Percentiles rank a stretch among this genome's conserved stretches.
Evolutionary conservation across 2,888 invertebrate genomes (phyloP).

Genomic region (Tiliacea citrago): DNA sequence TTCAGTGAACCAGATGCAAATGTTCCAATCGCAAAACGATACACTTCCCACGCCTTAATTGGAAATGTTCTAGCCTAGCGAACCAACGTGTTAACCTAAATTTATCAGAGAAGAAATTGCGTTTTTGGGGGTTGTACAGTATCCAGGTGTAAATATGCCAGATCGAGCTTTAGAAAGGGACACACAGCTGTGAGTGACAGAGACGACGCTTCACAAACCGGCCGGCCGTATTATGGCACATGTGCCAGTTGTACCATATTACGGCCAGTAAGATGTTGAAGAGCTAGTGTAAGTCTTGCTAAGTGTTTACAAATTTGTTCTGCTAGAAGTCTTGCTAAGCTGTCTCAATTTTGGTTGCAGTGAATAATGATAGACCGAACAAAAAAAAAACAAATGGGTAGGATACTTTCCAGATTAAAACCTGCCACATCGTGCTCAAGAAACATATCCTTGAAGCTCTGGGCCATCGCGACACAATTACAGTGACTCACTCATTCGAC

Average conservation of each 20-base stretch:
- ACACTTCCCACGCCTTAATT: no score
- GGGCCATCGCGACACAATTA: not conserved
- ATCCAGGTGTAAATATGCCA: not conserved
- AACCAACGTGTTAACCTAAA: not conserved
- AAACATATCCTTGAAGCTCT: slow-evolving; percentile 8
- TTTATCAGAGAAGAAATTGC: not conserved
- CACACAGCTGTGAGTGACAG: not conserved
- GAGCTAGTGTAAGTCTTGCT: no score
- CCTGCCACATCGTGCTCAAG: not conserved
- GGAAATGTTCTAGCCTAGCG: no score
- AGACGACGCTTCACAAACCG: not conserved
- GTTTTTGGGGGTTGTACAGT: not conserved
- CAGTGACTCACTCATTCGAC: not conserved
- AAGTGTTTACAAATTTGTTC: no score
- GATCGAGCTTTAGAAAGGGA: not conserved
- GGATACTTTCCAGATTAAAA: slow-evolving; percentile 31
- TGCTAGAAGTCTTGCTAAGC: no score
- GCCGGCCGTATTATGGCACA: no score
- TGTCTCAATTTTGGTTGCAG: no score
- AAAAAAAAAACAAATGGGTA: not conserved
- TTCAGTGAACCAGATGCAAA: no score
- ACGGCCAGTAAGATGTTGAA: no score
- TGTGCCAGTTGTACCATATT: no score
- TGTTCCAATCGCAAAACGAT: no score
- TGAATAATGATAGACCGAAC: not conserved